Base-by-base conservation (phyloP, 2,888 invertebrate genomes). In the Acanthosepion esculentum region DNA sequence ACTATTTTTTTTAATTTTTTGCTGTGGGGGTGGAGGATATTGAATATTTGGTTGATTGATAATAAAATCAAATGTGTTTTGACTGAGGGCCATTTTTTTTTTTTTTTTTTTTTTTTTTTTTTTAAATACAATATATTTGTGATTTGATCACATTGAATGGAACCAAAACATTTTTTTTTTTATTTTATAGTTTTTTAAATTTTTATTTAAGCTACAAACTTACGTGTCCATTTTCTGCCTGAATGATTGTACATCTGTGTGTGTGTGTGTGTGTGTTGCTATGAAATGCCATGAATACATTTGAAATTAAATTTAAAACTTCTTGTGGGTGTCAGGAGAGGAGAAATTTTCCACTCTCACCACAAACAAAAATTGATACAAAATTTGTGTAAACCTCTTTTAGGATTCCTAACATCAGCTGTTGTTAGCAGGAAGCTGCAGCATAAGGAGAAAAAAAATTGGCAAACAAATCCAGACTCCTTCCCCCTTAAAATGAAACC, bases 1-100 rank as follows among this genome's bases (percentile, higher is more conserved):
- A 10, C 15, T 6, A 33, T 78, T n/a, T 78, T n/a, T n/a, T 78
- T 78, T 7, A 7, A 50, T 78, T 78, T n/a, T 78, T 78, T 78
- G n/a, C 78, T 78, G 78, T 78, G n/a, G 78, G 78, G 78, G n/a
- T n/a, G 78, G 78, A 78, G 78, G 78, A 78, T n/a, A 78, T 78
- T 78, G n/a, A 78, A 78, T 78, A n/a, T 78, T 78, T 78, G 78
- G 33, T 78, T 78, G n/a, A 78, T 33, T 78, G 78, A 78, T 78
- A 18, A 78, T 78, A 26, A n/a, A 78, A 78, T 23, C 78, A 78
- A 78, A 78, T 33, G 15, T 78, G n/a, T 33, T n/a, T 78, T 78
- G 29, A 33, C 15, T 78, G 15, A 33, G 33, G 78, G 78, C 12
- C 78, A 10, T 15, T 78, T 78, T 78, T 33, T 78, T 78, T n/a